These are phyloP conservation scores for Rhingia rostrata DNA, from an alignment of 2,888 invertebrate species.

Conservation along the genomic window DNA sequence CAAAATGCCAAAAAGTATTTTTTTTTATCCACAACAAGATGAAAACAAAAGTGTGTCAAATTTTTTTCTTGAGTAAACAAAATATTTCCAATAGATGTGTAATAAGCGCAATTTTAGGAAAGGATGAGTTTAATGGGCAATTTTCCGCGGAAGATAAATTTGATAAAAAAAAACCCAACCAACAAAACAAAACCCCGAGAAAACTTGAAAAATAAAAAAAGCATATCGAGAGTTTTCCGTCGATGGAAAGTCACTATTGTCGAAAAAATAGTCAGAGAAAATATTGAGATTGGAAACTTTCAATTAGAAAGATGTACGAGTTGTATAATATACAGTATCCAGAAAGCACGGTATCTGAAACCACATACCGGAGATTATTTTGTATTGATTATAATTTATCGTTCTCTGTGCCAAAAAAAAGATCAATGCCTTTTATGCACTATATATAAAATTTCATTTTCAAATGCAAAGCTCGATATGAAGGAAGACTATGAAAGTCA, in stretches of 20 bases:
- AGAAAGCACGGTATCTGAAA: not conserved
- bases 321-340: too few relatives aligned
- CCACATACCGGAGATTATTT: not conserved
- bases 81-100: constrained; percentile 4
- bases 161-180: too few relatives aligned
- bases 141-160: too few relatives aligned
- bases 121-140: too few relatives aligned
- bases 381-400: not conserved
- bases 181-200: too few relatives aligned
- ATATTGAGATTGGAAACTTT: too few relatives aligned
- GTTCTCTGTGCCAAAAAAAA: not conserved
- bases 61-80: not conserved
- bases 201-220: too few relatives aligned
- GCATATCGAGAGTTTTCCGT: too few relatives aligned
- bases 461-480: not conserved
- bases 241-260: too few relatives aligned
- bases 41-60: not conserved
- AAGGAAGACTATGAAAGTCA: not conserved
- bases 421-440: too few relatives aligned
- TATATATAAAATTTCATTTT: not conserved
- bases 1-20: not conserved
- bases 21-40: not conserved
- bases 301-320: too few relatives aligned
- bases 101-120: not conserved
- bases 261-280: too few relatives aligned